Evolutionary conservation across 2,113 vertebrate species (phyloP).

Genomic region (Microtus ochrogaster): DNA sequence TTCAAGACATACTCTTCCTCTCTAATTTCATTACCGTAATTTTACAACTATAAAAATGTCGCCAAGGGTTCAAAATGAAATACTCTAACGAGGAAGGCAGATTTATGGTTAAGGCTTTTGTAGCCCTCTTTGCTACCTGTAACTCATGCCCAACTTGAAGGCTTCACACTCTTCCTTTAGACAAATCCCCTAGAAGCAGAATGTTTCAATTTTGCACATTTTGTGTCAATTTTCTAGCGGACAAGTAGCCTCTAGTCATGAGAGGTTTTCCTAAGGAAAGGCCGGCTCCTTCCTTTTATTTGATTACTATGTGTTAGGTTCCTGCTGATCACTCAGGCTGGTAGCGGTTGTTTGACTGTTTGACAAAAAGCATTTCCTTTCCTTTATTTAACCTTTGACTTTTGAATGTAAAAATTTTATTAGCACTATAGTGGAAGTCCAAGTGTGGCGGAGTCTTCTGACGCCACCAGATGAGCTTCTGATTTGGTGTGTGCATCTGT

Average conservation of each 20-base stretch:
- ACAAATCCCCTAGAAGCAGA: conserved; percentile 87
- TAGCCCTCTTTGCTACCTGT: conserved; percentile 79
- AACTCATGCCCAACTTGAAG: conserved; percentile 85
- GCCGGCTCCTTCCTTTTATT: conserved; percentile 89
- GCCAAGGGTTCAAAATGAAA: conserved; percentile 91
- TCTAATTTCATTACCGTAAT: conserved; percentile 89
- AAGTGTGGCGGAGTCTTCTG: conserved; percentile 88
- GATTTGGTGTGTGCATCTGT: conserved; percentile 80
- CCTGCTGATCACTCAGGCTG: conserved; percentile 86
- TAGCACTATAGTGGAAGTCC: conserved; percentile 88
- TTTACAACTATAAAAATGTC: conserved; percentile 94
- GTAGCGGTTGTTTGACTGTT: conserved; percentile 89
- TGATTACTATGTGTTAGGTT: conserved; percentile 87
- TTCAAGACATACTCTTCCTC: conserved; percentile 81
- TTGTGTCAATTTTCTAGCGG: conserved; percentile 88
- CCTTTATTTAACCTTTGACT: conserved; percentile 95
- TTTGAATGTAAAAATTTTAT: conserved; percentile 91
- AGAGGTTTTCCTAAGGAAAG: conserved; percentile 86
- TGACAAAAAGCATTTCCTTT: conserved; percentile 92
- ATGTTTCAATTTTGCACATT: conserved; percentile 89
- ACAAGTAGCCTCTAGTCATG: conserved; percentile 87
- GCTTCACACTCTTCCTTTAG: conserved; percentile 85
- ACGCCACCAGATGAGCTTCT: conserved; percentile 72
- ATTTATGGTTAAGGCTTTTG: conserved; percentile 91
- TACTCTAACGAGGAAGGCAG: conserved; percentile 90